Percentiles rank a stretch among this genome's conserved stretches.
These are phyloP conservation scores for Prionchulus punctatus DNA, from an alignment of 2,888 invertebrate genomes.

Conservation along the genomic window DNA sequence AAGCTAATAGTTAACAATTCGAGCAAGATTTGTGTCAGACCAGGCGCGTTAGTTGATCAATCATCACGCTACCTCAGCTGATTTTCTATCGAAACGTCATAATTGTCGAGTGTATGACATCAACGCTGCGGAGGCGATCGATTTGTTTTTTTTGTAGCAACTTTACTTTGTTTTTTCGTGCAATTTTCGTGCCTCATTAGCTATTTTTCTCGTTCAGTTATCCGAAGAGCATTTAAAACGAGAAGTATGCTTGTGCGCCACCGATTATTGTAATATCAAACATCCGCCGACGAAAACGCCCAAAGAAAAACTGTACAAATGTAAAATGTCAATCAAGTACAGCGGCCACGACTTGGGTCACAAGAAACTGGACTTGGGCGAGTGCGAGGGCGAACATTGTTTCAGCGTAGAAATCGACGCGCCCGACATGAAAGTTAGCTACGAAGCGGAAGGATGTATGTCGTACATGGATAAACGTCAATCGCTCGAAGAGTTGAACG, in stretches of 20 bases:
- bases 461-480: not conserved
- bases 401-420: not conserved
- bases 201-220: too few species aligned
- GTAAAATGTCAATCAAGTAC: not conserved
- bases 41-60: too few species aligned
- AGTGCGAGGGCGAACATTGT: slow-evolving; percentile 1
- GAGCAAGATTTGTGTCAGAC: not conserved
- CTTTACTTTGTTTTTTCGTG: too few species aligned
- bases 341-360: too few species aligned
- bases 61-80: too few species aligned
- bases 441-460: not conserved
- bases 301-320: not conserved
- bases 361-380: not conserved
- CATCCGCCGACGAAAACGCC: not conserved
- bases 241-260: not conserved
- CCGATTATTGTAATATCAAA: not conserved
- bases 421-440: not conserved
- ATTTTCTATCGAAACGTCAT: too few species aligned
- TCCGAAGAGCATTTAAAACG: not conserved
- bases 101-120: too few species aligned
- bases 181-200: too few species aligned
- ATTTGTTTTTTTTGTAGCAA: too few species aligned
- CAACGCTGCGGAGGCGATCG: too few species aligned
- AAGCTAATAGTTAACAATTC: not conserved
- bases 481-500: not conserved